Conservation (phyloP, 2,888 invertebrate genomes). For the Epinotia demarniana region DNA sequence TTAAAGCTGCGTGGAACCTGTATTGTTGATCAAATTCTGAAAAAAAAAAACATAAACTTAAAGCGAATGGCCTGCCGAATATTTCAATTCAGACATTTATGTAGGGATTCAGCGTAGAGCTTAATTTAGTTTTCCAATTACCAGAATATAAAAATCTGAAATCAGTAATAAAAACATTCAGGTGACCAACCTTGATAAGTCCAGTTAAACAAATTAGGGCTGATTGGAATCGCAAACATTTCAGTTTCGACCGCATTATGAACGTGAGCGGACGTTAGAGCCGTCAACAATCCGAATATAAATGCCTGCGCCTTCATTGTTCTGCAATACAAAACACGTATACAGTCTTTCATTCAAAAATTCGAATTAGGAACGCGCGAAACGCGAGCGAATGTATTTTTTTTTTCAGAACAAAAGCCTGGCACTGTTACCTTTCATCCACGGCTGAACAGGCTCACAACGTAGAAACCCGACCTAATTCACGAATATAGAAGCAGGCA, state of each 20-base stretch:
- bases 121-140: neutral
- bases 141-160: neutral
- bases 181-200: conserved; percentile 85
- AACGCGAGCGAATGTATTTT: neutral
- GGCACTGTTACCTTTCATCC: conserved; percentile 32
- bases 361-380: conserved; percentile 12
- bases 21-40: conserved; percentile 86
- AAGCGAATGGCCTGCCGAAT: neutral
- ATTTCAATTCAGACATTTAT: too few species aligned
- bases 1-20: conserved; percentile 89
- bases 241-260: conserved; percentile 88
- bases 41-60: conserved; percentile 46
- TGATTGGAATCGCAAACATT: conserved; percentile 91
- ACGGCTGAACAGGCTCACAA: conserved; percentile 46
- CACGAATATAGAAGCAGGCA: conserved; percentile 67
- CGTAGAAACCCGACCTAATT: conserved; percentile 60
- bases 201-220: conserved; percentile 92
- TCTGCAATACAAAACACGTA: conserved; percentile 39
- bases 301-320: conserved; percentile 40
- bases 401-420: neutral
- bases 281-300: conserved; percentile 37
- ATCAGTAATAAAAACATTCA: neutral
- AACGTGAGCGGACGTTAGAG: conserved; percentile 52
- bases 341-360: neutral
- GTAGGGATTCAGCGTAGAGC: neutral